phyloP scores from a whole-genome alignment of 2,888 invertebrate species.

The Apodemia duryi region DNA sequence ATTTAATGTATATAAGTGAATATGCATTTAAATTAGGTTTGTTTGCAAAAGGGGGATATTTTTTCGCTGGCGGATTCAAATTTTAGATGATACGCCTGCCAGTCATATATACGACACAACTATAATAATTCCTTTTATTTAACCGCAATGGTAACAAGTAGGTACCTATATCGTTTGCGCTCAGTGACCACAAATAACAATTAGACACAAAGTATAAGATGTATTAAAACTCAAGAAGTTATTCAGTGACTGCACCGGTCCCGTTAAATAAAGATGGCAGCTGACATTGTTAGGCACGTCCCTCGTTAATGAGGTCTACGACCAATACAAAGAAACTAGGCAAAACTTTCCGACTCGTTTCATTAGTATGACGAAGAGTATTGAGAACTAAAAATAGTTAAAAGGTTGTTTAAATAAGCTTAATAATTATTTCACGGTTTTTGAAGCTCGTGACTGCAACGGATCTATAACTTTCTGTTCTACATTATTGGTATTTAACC shows the following conservation, averaged over 20 bases:
- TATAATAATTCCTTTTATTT: not conserved
- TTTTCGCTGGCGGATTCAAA: too few relatives aligned
- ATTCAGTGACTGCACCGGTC: not conserved
- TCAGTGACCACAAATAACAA: not conserved
- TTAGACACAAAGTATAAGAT: conserved; percentile 1
- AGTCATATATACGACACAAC: too few relatives aligned
- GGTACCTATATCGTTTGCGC: not conserved
- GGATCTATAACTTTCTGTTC: not conserved
- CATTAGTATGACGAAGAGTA: conserved; percentile 5
- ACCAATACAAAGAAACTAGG: conserved; percentile 13
- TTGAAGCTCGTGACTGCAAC: not conserved
- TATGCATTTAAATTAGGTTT: too few relatives aligned
- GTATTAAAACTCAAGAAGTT: not conserved
- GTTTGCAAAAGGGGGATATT: too few relatives aligned
- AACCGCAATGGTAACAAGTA: not conserved
- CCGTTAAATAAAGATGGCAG: conserved; percentile 12
- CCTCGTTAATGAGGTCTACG: conserved; percentile 7
- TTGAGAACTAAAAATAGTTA: conserved; percentile 6
- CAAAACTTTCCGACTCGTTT: conserved; percentile 12
- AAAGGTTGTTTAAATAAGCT: conserved; percentile 7
- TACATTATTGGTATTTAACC: not conserved
- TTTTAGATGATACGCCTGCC: too few relatives aligned
- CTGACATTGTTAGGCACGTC: conserved; percentile 7
- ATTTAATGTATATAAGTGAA: too few relatives aligned
- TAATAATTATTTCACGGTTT: not conserved